Conservation (phyloP, 2,888 invertebrate species). For the Dasypolia templi region DNA sequence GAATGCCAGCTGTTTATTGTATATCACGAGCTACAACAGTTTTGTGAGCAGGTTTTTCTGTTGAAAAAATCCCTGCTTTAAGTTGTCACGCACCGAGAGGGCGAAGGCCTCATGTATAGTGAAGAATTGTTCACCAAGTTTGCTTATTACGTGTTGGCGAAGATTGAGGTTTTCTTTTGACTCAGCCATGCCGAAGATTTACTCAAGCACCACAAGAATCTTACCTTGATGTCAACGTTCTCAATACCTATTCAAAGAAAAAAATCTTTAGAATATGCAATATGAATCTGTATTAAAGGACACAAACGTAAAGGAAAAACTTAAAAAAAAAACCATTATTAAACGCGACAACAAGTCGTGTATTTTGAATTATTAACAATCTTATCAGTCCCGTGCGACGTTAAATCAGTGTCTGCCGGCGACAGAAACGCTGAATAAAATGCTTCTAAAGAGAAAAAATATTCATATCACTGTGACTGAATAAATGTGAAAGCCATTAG, state of each 20-base stretch:
- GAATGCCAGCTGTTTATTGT: not conserved
- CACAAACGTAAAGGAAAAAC: not conserved
- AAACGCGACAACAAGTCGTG: conserved; percentile 28
- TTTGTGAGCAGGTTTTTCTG: not conserved
- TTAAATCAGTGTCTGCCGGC: conserved; percentile 39
- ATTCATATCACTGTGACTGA: conserved; percentile 37
- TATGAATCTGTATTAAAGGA: not conserved
- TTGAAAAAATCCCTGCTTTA: not conserved
- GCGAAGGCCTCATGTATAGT: too few relatives aligned
- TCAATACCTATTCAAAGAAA: not conserved
- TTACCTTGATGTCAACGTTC: not conserved
- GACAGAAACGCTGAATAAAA: conserved; percentile 43
- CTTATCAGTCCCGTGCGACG: conserved; percentile 48
- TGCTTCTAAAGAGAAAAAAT: conserved; percentile 45
- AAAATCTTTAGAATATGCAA: not conserved
- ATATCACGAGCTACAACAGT: not conserved
- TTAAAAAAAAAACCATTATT: conserved; percentile 32
- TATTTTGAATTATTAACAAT: conserved; percentile 46
- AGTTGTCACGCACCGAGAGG: not conserved
- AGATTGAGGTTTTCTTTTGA: not conserved
- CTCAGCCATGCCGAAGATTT: not conserved
- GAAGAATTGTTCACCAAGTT: not conserved
- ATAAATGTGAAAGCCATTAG: conserved; percentile 56
- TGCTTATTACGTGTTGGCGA: not conserved
- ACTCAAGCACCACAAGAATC: not conserved